Evolutionary conservation across 2,797 vertebrate species (phyloP), one percentile per base, ranked within the genome.

Genomic region (Aotus griseimembra): DNA sequence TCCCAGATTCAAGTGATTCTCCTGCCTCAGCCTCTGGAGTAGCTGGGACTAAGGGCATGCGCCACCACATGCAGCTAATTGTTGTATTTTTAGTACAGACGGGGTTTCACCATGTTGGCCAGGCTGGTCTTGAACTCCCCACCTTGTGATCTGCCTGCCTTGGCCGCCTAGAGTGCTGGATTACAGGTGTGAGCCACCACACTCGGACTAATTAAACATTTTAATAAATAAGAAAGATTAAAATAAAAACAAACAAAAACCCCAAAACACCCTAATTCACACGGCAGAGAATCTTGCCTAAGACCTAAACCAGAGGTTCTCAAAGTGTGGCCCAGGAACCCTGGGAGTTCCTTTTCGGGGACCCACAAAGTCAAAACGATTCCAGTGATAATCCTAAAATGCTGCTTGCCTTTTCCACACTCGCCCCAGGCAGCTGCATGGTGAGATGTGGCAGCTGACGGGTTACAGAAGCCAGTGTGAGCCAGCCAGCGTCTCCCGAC

Each of bases 381-480:
- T 0, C 33, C 7, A 11, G 39, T 14, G 0, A 17, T 15, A 6
- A 39, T 7, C 50, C 64, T 4, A 13, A 57, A 52, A 24, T 10
- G 1, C 3, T 7, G 1, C 5, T 3, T 0, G 41, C 22, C 28
- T 15, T 30, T 17, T 36, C 67, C 70, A 5, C 8, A 0, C 41
- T 5, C 22, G 36, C 13, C 22, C 5, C 9, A 0, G 0, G 44
- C 9, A 9, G 33, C 30, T 33, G 48, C n/a, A 0, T 0, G 4
- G 15, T 2, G 36, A 7, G n/a, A 80, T 0, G 4, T 0, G 6
- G 48, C 33, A 1, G 77, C 20, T 24, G 12, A 36, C 6, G 0
- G 22, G 28, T 12, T 24, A 12, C 22, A 19, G 58, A 20, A 2
- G 15, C 7, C 14, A 0, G 0, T 26, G n/a, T 1, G 8, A 15